phyloP scores from a whole-genome alignment of 2,888 invertebrate species.

The Muscina levida region DNA sequence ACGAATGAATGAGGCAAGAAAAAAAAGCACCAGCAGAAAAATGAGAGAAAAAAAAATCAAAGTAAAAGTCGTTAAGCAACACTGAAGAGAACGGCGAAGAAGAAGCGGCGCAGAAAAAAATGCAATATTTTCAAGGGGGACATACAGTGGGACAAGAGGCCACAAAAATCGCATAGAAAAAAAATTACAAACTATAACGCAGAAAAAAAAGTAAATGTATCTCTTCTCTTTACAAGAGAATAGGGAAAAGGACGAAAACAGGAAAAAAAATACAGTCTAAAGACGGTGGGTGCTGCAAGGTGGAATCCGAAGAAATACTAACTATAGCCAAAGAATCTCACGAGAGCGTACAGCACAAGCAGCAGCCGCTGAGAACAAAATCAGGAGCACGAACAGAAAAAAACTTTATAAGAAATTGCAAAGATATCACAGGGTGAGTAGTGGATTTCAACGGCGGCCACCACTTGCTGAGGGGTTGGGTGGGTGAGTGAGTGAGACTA shows the following conservation, averaged over 20 bases:
- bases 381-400: neutral
- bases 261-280: neutral
- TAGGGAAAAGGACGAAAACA: neutral
- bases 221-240: no score
- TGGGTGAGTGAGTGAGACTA: neutral
- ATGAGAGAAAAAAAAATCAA: slow-evolving; percentile 66
- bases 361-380: neutral
- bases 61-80: slow-evolving; percentile 62
- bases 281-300: neutral
- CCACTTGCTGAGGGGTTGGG: no score
- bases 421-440: neutral
- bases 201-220: neutral
- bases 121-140: slow-evolving; percentile 27
- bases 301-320: neutral
- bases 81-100: slow-evolving; percentile 22
- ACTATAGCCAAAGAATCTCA: neutral
- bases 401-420: neutral
- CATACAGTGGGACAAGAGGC: slow-evolving; percentile 13
- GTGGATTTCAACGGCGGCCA: neutral
- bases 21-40: slow-evolving; percentile 69
- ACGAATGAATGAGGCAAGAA: slow-evolving; percentile 70
- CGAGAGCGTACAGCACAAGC: neutral
- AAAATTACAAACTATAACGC: neutral
- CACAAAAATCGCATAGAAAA: slow-evolving; percentile 26
- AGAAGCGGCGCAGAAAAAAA: slow-evolving; percentile 22